Percentiles rank a stretch among this genome's conserved stretches.
These are phyloP conservation scores for Siniperca scherzeri DNA, from an alignment of 2,797 vertebrate species.

Conservation along the genomic window DNA sequence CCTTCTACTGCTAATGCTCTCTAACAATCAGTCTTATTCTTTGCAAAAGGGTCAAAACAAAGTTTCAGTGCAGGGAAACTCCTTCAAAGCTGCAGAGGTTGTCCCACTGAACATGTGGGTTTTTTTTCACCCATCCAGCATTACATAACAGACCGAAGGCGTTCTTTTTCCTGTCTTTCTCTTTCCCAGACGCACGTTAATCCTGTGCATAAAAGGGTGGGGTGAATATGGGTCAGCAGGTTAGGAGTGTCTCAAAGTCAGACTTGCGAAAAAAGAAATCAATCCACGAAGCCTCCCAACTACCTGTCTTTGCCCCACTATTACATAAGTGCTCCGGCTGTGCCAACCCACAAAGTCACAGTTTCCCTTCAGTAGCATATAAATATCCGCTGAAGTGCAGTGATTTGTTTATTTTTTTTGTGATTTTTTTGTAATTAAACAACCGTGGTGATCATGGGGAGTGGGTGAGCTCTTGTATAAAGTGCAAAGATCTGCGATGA, in stretches of 20 bases:
- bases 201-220: constrained; percentile 80
- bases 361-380: constrained; percentile 50
- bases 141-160: constrained; percentile 87
- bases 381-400: constrained; percentile 28
- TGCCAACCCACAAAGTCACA: constrained; percentile 77
- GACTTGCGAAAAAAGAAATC: constrained; percentile 76
- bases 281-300: constrained; percentile 75
- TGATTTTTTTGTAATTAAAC: constrained; percentile 14
- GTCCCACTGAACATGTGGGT: constrained; percentile 72
- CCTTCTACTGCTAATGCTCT: not conserved
- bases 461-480: constrained; percentile 22
- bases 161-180: constrained; percentile 80
- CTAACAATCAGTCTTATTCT: constrained; percentile 1
- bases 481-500: constrained; percentile 63
- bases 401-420: not conserved
- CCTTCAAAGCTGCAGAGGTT: constrained; percentile 68
- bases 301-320: constrained; percentile 80
- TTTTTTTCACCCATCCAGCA: constrained; percentile 79
- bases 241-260: constrained; percentile 87
- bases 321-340: constrained; percentile 86
- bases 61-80: constrained; percentile 57
- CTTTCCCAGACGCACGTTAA: constrained; percentile 86
- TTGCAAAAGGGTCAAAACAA: constrained; percentile 29
- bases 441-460: not conserved
- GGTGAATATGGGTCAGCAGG: constrained; percentile 88